Evolutionary conservation across 2,797 vertebrate species (phyloP).

Genomic region (Sebastes minor): DNA sequence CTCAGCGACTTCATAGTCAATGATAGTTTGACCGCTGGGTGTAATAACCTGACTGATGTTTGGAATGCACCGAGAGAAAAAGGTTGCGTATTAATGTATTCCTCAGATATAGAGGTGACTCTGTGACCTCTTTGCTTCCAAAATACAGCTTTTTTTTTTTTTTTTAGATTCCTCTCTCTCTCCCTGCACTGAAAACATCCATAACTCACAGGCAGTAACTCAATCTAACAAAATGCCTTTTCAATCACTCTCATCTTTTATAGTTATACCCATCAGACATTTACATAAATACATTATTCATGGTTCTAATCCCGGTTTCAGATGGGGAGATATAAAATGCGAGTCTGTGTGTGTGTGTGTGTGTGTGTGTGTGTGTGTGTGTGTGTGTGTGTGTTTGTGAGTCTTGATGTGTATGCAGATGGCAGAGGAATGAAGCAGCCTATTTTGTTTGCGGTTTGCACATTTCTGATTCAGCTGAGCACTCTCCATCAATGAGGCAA

Average conservation of each 20-base stretch:
- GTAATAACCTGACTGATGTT: constrained; percentile 52
- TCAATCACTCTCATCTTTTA: constrained; percentile 81
- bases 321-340: constrained; percentile 75
- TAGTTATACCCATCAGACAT: constrained; percentile 76
- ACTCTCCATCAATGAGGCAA: constrained; percentile 70
- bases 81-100: constrained; percentile 50
- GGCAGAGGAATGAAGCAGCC: constrained; percentile 66
- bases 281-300: constrained; percentile 84
- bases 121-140: constrained; percentile 47
- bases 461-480: constrained; percentile 74
- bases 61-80: not conserved
- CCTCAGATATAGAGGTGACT: constrained; percentile 53
- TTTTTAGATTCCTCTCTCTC: constrained; percentile 6
- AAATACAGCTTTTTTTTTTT: constrained; percentile 8
- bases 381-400: constrained; percentile 21
- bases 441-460: constrained; percentile 77
- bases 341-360: constrained; percentile 28
- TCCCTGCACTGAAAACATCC: constrained; percentile 57
- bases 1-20: constrained; percentile 42
- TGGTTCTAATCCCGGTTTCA: constrained; percentile 75
- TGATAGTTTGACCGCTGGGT: constrained; percentile 60
- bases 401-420: constrained; percentile 69
- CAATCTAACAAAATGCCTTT: constrained; percentile 77
- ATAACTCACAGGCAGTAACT: constrained; percentile 70
- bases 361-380: constrained; percentile 16